Percentiles rank a stretch among this genome's conserved stretches.
Evolutionary conservation across 2,797 vertebrate genomes (phyloP).

Genomic region (Phrynocephalus guinanensis): DNA sequence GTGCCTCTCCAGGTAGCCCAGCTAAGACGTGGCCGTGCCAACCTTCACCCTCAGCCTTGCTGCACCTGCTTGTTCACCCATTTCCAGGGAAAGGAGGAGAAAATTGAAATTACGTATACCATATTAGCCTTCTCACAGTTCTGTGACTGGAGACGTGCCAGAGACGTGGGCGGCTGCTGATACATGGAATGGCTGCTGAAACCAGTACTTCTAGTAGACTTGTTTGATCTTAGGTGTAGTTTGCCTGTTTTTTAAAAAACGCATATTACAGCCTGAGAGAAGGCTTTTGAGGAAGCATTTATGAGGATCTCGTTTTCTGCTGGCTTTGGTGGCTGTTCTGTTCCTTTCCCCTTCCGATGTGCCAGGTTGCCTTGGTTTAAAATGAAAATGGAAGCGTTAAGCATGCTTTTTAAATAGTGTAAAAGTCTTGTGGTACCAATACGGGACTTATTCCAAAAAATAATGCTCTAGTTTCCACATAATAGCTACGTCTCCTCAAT

Average conservation of each 20-base stretch:
- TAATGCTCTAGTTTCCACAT: too few relatives aligned
- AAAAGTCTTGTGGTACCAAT: too few relatives aligned
- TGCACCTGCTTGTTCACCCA: background rate
- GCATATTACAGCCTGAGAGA: background rate
- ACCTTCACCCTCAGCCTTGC: rapidly evolving
- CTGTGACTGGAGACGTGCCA: background rate
- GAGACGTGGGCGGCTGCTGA: background rate
- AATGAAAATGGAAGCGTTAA: background rate
- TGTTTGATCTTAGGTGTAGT: background rate
- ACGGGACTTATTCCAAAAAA: too few relatives aligned
- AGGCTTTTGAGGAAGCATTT: background rate
- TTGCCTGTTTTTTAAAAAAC: background rate
- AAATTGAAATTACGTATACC: background rate
- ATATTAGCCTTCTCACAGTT: background rate
- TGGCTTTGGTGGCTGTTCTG: background rate
- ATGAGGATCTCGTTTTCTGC: background rate
- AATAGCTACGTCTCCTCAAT: too few relatives aligned
- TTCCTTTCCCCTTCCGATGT: background rate
- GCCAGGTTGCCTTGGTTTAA: background rate
- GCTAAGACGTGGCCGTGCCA: too few relatives aligned
- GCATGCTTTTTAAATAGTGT: background rate
- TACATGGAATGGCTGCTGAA: background rate
- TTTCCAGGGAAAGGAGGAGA: background rate
- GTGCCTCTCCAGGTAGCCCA: background rate
- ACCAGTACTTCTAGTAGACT: background rate